These are phyloP conservation scores for Fistularia tabacaria DNA, from an alignment of 2,797 vertebrate genomes.

Conservation along the genomic window DNA sequence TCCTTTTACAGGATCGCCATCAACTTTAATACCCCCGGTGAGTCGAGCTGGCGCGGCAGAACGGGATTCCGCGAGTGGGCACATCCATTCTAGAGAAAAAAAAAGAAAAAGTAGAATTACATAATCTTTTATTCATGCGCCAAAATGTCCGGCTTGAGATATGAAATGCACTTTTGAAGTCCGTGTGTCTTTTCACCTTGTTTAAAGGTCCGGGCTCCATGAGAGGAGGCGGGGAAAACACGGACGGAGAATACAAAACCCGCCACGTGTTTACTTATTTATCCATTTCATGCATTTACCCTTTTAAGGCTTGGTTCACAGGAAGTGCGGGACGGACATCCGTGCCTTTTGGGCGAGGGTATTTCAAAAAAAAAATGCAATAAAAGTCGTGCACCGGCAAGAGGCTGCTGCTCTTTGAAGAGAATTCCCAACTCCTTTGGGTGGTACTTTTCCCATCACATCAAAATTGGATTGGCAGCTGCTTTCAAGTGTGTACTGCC, in stretches of 20 bases:
- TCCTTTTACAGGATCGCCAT: too few species aligned
- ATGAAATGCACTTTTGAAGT: slow-evolving; percentile 72
- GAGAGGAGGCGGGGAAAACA: slow-evolving; percentile 45
- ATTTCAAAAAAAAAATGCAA: slow-evolving; percentile 46
- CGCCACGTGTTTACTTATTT: slow-evolving; percentile 72
- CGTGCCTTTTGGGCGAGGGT: slow-evolving; percentile 53
- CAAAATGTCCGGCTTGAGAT: slow-evolving; percentile 65
- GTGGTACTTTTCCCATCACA: slow-evolving; percentile 15
- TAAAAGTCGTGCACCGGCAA: too few species aligned
- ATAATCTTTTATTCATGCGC: slow-evolving; percentile 66
- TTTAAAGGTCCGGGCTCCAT: slow-evolving; percentile 57
- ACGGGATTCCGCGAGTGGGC: slow-evolving; percentile 33
- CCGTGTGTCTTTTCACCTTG: slow-evolving; percentile 61
- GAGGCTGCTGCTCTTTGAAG: too few species aligned
- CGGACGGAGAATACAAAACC: slow-evolving; percentile 53
- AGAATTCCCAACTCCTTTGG: slow-evolving; percentile 20
- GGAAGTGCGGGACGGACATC: slow-evolving; percentile 48
- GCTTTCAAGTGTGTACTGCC: slow-evolving; percentile 8
- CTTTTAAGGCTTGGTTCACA: slow-evolving; percentile 60
- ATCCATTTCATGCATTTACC: slow-evolving; percentile 62
- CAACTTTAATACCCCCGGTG: too few species aligned
- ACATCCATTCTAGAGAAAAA: slow-evolving; percentile 52
- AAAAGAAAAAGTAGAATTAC: slow-evolving; percentile 57
- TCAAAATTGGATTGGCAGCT: slow-evolving; percentile 24
- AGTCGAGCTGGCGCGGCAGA: neutral